These are phyloP conservation scores for Bedellia somnulentella DNA, from an alignment of 2,888 invertebrate species.

Conservation along the genomic window DNA sequence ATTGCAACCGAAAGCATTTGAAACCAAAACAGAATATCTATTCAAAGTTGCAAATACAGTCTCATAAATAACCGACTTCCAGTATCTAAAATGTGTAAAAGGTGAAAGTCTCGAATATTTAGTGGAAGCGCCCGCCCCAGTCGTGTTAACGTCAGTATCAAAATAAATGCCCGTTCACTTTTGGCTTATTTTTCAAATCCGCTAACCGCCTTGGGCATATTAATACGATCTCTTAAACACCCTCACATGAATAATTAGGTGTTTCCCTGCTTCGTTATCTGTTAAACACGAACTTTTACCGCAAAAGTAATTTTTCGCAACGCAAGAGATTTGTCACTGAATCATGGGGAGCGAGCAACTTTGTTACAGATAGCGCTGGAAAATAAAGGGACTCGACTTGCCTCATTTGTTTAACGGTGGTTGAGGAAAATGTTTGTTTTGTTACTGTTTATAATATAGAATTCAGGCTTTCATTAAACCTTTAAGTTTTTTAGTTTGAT, in stretches of 20 bases:
- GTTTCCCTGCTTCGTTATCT: slow-evolving; percentile 45
- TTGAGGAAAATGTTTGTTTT: no score
- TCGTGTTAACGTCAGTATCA: slow-evolving; percentile 38
- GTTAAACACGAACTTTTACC: slow-evolving; percentile 54
- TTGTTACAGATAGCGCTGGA: slow-evolving; percentile 53
- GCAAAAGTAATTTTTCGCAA: slow-evolving; percentile 55
- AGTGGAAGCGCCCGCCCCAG: slow-evolving; percentile 48
- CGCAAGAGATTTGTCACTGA: no score
- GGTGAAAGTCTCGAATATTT: neutral
- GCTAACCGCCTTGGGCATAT: slow-evolving; percentile 26
- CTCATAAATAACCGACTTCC: no score
- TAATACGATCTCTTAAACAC: slow-evolving; percentile 51
- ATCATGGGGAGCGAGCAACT: slow-evolving; percentile 42
- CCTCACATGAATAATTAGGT: slow-evolving; percentile 60
- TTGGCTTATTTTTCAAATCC: slow-evolving; percentile 37
- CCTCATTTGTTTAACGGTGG: slow-evolving; percentile 48
- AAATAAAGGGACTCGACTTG: slow-evolving; percentile 56
- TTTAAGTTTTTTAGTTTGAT: no score
- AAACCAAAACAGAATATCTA: no score
- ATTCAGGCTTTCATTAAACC: no score
- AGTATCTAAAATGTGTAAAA: neutral
- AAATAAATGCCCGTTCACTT: slow-evolving; percentile 36
- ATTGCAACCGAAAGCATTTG: no score
- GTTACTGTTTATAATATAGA: no score
- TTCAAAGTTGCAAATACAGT: no score